phyloP scores from a whole-genome alignment of 2,113 vertebrate species.

The Hippocampus comes region DNA sequence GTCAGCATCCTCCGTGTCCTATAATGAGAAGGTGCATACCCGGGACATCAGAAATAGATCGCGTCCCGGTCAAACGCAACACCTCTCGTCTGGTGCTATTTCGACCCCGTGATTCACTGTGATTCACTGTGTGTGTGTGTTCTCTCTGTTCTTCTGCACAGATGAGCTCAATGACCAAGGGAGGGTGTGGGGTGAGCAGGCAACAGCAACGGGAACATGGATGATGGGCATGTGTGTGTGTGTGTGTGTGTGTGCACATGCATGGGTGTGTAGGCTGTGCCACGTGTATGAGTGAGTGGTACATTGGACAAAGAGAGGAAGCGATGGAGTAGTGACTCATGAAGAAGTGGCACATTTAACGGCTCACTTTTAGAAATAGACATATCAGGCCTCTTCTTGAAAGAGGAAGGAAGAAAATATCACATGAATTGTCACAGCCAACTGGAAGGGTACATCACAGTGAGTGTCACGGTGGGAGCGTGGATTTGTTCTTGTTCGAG shows the following conservation, averaged over 20 bases:
- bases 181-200: conserved; percentile 34
- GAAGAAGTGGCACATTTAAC: conserved; percentile 42
- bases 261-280: conserved; percentile 41
- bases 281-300: conserved; percentile 36
- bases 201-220: conserved; percentile 41
- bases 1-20: conserved; percentile 56
- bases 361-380: conserved; percentile 37
- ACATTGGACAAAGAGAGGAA: conserved; percentile 37
- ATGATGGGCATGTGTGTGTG: conserved; percentile 40
- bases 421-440: conserved; percentile 7
- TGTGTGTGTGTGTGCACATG: conserved; percentile 33
- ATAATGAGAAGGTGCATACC: conserved; percentile 64
- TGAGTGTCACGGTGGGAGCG: conserved; percentile 4
- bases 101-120: conserved; percentile 67
- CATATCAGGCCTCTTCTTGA: conserved; percentile 22
- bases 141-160: conserved; percentile 56
- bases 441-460: not conserved
- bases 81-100: conserved; percentile 69
- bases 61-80: conserved; percentile 70
- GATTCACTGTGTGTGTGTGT: conserved; percentile 65
- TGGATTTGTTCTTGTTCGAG: not conserved
- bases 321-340: conserved; percentile 33
- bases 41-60: conserved; percentile 70
- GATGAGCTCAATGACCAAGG: conserved; percentile 61
- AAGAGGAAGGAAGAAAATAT: conserved; percentile 19